Conservation (phyloP, 23 tunicate species). For the Styela clava region DNA sequence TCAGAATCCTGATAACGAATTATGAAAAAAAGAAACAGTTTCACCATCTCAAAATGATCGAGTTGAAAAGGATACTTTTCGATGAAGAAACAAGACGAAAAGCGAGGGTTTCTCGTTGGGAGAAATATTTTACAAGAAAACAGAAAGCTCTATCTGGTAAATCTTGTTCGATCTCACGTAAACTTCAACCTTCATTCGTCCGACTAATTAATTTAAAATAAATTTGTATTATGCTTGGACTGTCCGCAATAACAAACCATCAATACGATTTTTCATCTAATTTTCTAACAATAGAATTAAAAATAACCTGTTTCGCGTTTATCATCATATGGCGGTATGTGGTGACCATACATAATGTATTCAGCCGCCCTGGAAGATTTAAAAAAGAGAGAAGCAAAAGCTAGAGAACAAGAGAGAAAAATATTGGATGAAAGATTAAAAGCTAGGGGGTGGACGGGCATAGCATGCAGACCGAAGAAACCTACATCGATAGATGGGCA, state of each 20-base stretch:
- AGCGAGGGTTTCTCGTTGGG: constrained; percentile 41
- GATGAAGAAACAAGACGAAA: constrained; percentile 33
- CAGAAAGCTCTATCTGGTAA: constrained; percentile 23
- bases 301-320: too few species aligned
- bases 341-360: too few species aligned
- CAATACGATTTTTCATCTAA: too few species aligned
- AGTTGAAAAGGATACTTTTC: constrained; percentile 26
- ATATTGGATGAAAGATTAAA: constrained; percentile 41
- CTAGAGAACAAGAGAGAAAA: constrained; percentile 24
- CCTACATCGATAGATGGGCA: not conserved
- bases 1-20: constrained; percentile 27
- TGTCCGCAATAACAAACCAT: too few species aligned
- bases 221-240: too few species aligned
- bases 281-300: too few species aligned
- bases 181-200: not conserved
- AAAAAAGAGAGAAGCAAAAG: constrained; percentile 3
- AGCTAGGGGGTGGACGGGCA: constrained; percentile 46
- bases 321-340: too few species aligned
- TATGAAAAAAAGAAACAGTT: constrained; percentile 53
- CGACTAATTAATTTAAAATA: not conserved
- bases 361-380: constrained; percentile 20
- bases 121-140: constrained; percentile 30
- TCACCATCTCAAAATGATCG: constrained; percentile 48
- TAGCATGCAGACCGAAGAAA: constrained; percentile 1
- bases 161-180: not conserved